Evolutionary conservation across 2,797 vertebrate genomes (phyloP).

Genomic region (Podargus strigoides): DNA sequence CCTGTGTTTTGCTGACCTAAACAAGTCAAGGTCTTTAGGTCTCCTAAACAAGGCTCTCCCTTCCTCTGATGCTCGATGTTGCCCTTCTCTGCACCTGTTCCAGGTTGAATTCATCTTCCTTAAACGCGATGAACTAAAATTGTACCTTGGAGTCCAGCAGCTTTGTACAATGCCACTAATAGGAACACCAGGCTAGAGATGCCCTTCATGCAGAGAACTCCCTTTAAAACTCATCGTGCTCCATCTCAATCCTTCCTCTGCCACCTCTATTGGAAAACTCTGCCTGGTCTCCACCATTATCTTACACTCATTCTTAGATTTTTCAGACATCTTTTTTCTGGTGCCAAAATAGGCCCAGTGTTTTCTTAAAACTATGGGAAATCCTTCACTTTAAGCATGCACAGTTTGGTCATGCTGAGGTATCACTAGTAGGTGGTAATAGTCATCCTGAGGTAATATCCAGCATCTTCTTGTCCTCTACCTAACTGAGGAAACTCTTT

Average conservation of each 20-base stretch:
- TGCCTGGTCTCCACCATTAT: not conserved
- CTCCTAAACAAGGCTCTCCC: not conserved
- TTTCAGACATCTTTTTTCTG: not conserved
- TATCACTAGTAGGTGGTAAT: not conserved
- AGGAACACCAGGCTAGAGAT: not conserved
- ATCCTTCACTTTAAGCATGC: not conserved
- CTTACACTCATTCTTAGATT: not conserved
- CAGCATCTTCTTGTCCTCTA: not conserved
- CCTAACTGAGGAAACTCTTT: not conserved
- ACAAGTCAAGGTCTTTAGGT: not conserved
- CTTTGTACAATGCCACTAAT: not conserved
- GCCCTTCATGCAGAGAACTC: not conserved
- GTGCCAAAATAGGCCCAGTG: not conserved
- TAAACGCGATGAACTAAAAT: not conserved
- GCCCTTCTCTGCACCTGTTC: not conserved
- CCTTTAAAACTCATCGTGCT: not conserved
- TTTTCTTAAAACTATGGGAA: not conserved
- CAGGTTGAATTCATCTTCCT: not conserved
- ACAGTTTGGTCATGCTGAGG: not conserved
- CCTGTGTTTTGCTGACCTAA: conserved; percentile 12
- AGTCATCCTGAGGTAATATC: not conserved
- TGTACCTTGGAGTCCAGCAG: not conserved
- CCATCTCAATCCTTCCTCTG: not conserved
- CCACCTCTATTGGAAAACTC: not conserved
- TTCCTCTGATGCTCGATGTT: not conserved